phyloP scores from a whole-genome alignment of 2,797 vertebrate genomes.

The Parambassis ranga region DNA sequence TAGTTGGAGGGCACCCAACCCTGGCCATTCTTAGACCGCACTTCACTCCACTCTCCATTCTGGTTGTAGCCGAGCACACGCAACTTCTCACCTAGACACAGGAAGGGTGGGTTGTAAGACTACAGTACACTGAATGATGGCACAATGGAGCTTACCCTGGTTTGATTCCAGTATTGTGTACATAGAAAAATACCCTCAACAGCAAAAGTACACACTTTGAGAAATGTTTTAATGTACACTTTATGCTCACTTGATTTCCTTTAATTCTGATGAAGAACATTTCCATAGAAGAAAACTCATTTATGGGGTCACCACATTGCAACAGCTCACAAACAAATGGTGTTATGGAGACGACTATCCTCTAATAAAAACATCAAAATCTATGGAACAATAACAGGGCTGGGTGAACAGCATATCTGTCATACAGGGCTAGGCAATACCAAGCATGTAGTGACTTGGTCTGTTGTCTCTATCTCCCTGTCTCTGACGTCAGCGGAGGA shows the following conservation, averaged over 20 bases:
- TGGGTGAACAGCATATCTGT: conserved; percentile 37
- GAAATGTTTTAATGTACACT: too few species aligned
- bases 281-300: background rate
- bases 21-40: conserved; percentile 97
- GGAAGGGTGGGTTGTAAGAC: background rate
- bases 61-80: conserved; percentile 98
- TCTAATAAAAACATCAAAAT: conserved; percentile 48
- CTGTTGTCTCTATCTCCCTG: conserved; percentile 11
- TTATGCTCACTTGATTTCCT: too few species aligned
- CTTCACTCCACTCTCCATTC: conserved; percentile 99
- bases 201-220: too few species aligned
- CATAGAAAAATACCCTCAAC: too few species aligned
- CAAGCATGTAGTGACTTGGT: conserved; percentile 53
- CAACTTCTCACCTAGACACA: conserved; percentile 90
- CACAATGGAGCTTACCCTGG: too few species aligned
- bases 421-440: conserved; percentile 38
- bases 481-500: conserved; percentile 47
- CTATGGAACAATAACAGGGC: conserved; percentile 42
- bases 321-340: background rate
- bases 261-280: too few species aligned
- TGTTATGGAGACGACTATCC: conserved; percentile 1
- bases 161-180: too few species aligned
- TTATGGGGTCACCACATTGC: background rate
- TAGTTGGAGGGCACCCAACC: conserved; percentile 99
- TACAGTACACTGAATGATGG: background rate